A percentile compares a stretch with the other conserved stretches of the same genome.
phyloP scores from a whole-genome alignment of 2,888 invertebrate genomes.

The Drosophila leonis region DNA sequence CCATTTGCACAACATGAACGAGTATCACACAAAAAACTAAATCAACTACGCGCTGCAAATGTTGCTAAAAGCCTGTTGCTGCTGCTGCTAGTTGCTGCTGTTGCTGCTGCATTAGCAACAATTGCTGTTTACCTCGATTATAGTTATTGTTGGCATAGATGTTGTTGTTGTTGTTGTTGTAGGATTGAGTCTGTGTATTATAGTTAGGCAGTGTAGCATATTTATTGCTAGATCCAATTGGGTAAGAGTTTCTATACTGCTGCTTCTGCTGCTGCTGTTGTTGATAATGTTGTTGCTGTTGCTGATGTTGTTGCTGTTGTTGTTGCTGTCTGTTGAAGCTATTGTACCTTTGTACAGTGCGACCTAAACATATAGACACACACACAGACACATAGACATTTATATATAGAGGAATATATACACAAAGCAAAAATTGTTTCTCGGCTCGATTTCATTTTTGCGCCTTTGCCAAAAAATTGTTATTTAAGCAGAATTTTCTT shows the following conservation, averaged over 20 bases:
- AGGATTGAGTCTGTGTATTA: conserved; percentile 70
- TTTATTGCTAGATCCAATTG: conserved; percentile 77
- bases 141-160: conserved; percentile 51
- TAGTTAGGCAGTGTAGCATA: conserved; percentile 61
- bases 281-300: conserved; percentile 45
- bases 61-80: conserved; percentile 24
- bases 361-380: conserved; percentile 64
- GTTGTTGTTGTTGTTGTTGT: conserved; percentile 55
- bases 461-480: conserved; percentile 15
- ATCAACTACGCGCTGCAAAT: conserved; percentile 28
- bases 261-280: conserved; percentile 71
- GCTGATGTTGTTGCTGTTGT: conserved; percentile 55
- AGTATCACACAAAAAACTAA: not conserved
- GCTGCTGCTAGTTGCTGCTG: conserved; percentile 6
- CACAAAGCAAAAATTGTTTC: not conserved
- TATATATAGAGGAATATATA: conserved; percentile 19
- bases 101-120: conserved; percentile 28
- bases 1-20: not conserved
- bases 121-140: conserved; percentile 74
- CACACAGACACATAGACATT: conserved; percentile 37
- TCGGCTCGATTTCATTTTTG: conserved; percentile 7
- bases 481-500: conserved; percentile 9
- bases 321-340: conserved; percentile 69
- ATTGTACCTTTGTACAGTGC: conserved; percentile 71
- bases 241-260: conserved; percentile 83